These are phyloP conservation scores for Phymastichus coffea DNA, from an alignment of 1,140 invertebrate species.

Conservation along the genomic window DNA sequence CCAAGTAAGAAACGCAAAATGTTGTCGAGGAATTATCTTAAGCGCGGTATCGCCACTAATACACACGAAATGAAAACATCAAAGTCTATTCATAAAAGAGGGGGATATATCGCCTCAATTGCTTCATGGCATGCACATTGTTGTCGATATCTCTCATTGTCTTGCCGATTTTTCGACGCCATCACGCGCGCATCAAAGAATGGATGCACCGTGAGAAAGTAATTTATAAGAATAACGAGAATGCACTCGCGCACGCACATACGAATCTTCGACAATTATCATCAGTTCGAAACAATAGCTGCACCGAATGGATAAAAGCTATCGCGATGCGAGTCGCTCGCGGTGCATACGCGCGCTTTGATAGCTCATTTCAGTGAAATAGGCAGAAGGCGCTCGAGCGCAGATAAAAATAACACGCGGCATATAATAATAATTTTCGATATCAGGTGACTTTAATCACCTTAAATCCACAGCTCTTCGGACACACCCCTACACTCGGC, in stretches of 20 bases:
- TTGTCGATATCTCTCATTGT: slow-evolving; percentile 6
- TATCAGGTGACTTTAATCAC: slow-evolving; percentile 59
- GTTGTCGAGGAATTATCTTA: too few species aligned
- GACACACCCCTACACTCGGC: slow-evolving; percentile 50
- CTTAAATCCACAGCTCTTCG: slow-evolving; percentile 55
- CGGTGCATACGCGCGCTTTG: slow-evolving; percentile 14
- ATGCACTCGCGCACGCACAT: background rate
- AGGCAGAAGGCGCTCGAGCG: slow-evolving; percentile 9
- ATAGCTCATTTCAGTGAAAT: slow-evolving; percentile 26
- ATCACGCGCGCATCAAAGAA: background rate
- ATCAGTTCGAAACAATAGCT: slow-evolving; percentile 21
- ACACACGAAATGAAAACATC: slow-evolving; percentile 1
- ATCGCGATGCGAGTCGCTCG: slow-evolving; percentile 29
- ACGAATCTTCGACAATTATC: background rate
- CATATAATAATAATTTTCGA: slow-evolving; percentile 57
- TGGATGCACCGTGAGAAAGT: slow-evolving; percentile 8
- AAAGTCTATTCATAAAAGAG: too few species aligned
- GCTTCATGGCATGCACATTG: background rate
- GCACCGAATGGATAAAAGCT: background rate
- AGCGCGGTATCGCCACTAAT: too few species aligned
- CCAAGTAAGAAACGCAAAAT: too few species aligned
- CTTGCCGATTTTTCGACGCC: background rate
- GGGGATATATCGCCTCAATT: too few species aligned
- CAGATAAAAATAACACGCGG: slow-evolving; percentile 28
- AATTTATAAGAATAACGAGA: slow-evolving; percentile 17